phyloP scores from a whole-genome alignment of 2,888 invertebrate species.

The Helicoverpa assulta region DNA sequence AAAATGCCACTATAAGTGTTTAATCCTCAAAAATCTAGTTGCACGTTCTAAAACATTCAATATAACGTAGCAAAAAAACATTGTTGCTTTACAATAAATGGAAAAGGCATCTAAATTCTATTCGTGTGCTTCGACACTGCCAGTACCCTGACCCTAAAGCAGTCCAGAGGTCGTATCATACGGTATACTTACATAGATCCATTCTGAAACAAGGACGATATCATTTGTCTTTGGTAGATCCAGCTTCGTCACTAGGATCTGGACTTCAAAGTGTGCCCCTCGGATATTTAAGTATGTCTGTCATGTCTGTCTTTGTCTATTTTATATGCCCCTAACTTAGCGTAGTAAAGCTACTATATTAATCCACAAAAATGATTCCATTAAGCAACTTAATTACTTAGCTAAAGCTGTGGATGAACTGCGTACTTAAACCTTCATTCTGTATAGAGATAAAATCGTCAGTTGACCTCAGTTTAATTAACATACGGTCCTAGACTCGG shows the following conservation, averaged over 20 bases:
- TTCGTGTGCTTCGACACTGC: conserved; percentile 7
- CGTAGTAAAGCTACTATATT: neutral
- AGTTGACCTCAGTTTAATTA: conserved; percentile 55
- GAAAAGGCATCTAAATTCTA: neutral
- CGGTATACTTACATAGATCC: neutral
- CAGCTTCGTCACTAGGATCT: no score
- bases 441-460: conserved; percentile 20
- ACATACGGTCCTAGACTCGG: conserved; percentile 25
- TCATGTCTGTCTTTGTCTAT: neutral
- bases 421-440: conserved; percentile 8
- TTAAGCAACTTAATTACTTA: neutral
- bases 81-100: neutral
- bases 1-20: no score
- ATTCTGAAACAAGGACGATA: no score
- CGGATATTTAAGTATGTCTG: neutral
- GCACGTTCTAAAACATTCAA: neutral
- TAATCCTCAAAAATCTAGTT: neutral
- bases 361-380: conserved; percentile 21
- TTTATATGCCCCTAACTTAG: neutral
- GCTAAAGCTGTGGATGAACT: neutral
- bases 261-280: neutral
- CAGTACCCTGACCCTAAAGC: neutral
- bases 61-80: neutral
- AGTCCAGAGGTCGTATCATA: neutral
- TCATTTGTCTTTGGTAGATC: no score